Evolutionary conservation across 1,140 invertebrate species (phyloP), one percentile per base, ranked within the genome.

Genomic region (Triops longicaudatus): DNA sequence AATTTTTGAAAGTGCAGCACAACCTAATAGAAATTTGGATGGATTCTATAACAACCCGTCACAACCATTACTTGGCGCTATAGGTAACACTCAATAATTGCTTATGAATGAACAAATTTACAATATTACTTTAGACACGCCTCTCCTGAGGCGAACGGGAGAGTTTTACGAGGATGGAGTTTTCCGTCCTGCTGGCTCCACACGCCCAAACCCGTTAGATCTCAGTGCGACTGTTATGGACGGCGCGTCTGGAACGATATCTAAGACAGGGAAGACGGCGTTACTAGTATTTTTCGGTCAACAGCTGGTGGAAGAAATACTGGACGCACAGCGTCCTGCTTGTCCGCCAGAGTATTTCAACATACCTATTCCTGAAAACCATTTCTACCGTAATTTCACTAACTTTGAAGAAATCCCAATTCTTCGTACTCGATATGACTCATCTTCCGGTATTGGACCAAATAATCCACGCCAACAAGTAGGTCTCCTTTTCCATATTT

Each of bases 241-340:
- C 26, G 87, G 86, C n/a, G 43, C 79, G 11, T 84, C 83, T 72
- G 86, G 86, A 6, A 82, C 81, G 28, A 79, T 80, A 74, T 90
- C 88, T 22, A 84, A 81, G 78, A 84, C 84, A 6, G 90, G 89
- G 50, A 87, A 87, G 81, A 91, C 89, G 72, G 89, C 88, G 3
- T 84, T 92, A 28, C 84, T 90, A 72, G 89, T 90, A 4, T 92
- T 89, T 82, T 92, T 91, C 83, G 89, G 87, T 73, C 88, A 89
- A 80, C 88, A 90, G 82, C 84, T 89, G 3, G 88, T 89, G 17
- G 88, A 90, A 81, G 88, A 90, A 83, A 87, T 90, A 76, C 81
- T 90, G 73, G 88, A 90, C 83, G 85, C 87, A 11, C 88, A 89
- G 80, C 81, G 85, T 78, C 81, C 86, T 22, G 85, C 84, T n/a